Evolutionary conservation across 1,140 invertebrate species (phyloP), one percentile per base, ranked within the genome.

Genomic region (Halesus radiatus): DNA sequence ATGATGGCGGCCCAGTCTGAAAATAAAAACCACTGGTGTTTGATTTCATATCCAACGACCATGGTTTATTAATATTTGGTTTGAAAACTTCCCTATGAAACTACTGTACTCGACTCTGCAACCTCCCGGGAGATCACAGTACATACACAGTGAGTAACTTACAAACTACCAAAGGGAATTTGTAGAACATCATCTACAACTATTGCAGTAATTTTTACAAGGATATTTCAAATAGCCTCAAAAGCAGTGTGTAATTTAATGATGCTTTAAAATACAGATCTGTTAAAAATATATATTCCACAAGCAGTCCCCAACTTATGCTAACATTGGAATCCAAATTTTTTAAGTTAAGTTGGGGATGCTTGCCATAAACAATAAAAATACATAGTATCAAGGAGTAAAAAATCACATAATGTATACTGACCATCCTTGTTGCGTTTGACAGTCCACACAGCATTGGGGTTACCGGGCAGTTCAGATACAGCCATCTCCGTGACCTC

Each of bases 401-500:
- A n/a, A 37, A 4, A 37, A 37, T 37, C 32, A 37, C 1, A 8
- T 6, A 37, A 37, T 37, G 3, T 54, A 60, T 68, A 81, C 78
- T 81, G 89, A 98, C 97, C 98, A 91, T 99, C 98, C 86, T 95
- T 93, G 88, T 97, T 94, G 86, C 95, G 93, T 88, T 99, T 98
- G 1, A 99, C 98, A 45, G 99, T 99, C 99, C 99, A 99, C 6
- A 99, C 99, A 85, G 98, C 98, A 91, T 99, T 99, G 10, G 99
- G 99, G 88, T 98, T 99, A 87, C 98, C 98, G 15, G 99, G 99
- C 81, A 99, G 89, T 89, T 99, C 98, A 64, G 98, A 99, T 3
- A 99, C 98, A 84, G 98, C 99, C 98, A 99, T 99, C 90, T 99
- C 99, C 0, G 98, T 97, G 1, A 96, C 98, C 92, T 99, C 98